phyloP scores from a whole-genome alignment of 2,113 vertebrate genomes.

The Menura novaehollandiae region DNA sequence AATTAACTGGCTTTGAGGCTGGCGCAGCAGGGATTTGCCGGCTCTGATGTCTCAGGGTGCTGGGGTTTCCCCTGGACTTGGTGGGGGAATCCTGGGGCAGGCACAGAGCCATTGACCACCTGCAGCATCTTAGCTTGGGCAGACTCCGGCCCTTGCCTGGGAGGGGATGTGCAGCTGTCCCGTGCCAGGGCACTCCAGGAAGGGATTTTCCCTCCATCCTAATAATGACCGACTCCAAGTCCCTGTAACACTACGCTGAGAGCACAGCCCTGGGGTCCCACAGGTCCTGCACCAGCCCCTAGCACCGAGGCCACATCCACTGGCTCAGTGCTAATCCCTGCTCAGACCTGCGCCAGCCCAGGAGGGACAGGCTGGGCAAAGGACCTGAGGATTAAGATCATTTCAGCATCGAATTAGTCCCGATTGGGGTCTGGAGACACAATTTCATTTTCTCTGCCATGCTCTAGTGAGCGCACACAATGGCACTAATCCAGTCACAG shows the following conservation, averaged over 20 bases:
- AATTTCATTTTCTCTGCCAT: constrained; percentile 34
- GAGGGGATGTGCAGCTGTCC: not conserved
- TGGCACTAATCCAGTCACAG: constrained; percentile 5
- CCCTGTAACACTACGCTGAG: rapidly evolving
- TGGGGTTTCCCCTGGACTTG: not conserved
- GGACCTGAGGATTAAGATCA: constrained; percentile 14
- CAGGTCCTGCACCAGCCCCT: not conserved
- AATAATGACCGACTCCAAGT: not conserved
- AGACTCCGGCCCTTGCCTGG: rapidly evolving
- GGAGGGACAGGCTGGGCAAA: not conserved
- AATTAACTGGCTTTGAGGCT: not conserved
- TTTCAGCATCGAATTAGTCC: constrained; percentile 3
- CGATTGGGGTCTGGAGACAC: constrained; percentile 18
- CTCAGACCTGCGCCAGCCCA: not conserved
- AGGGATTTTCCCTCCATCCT: not conserved
- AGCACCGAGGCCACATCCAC: not conserved
- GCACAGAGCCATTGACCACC: not conserved
- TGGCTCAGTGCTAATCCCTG: not conserved
- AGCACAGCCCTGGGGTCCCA: not conserved
- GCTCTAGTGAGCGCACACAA: not conserved
- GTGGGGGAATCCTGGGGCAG: not conserved
- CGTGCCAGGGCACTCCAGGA: rapidly evolving
- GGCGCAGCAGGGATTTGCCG: not conserved
- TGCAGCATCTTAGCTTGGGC: not conserved
- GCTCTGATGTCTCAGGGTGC: rapidly evolving